phyloP scores from a whole-genome alignment of 2,113 vertebrate genomes.

The Columba janthina region DNA sequence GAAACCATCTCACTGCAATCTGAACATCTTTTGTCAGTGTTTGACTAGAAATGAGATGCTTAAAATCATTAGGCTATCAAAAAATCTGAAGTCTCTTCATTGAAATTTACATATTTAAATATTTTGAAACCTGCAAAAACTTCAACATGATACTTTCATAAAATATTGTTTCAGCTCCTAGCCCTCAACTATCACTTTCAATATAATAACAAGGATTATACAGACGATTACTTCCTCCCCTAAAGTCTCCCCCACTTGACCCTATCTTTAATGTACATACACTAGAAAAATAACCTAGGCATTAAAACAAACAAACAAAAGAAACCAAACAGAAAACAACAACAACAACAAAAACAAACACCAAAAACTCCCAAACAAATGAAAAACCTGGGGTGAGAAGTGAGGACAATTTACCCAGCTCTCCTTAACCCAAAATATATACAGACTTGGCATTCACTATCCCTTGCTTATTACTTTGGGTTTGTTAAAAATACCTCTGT shows the following conservation, averaged over 20 bases:
- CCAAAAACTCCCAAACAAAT: too few relatives aligned
- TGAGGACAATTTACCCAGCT: conserved; percentile 49
- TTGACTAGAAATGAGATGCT: conserved; percentile 87
- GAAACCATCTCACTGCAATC: conserved; percentile 87
- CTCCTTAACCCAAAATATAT: conserved; percentile 26
- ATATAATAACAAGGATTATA: conserved; percentile 81
- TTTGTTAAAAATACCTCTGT: not conserved
- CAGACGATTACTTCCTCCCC: conserved; percentile 51
- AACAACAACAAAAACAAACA: not conserved
- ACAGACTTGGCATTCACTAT: conserved; percentile 23
- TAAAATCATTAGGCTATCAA: conserved; percentile 88
- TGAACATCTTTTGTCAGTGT: conserved; percentile 87
- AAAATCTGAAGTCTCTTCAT: conserved; percentile 83
- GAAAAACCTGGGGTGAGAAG: not conserved
- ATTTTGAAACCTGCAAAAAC: conserved; percentile 87
- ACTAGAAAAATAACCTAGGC: conserved; percentile 43
- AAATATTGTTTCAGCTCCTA: conserved; percentile 85
- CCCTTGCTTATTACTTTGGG: not conserved
- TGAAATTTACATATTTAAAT: conserved; percentile 88
- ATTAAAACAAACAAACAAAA: conserved; percentile 32
- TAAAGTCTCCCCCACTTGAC: conserved; percentile 54
- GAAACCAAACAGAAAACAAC: too few relatives aligned
- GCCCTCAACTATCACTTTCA: conserved; percentile 83
- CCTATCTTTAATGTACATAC: conserved; percentile 52
- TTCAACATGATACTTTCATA: conserved; percentile 86